phyloP scores from a whole-genome alignment of 2,113 vertebrate species.

The Amphilophus citrinellus region DNA sequence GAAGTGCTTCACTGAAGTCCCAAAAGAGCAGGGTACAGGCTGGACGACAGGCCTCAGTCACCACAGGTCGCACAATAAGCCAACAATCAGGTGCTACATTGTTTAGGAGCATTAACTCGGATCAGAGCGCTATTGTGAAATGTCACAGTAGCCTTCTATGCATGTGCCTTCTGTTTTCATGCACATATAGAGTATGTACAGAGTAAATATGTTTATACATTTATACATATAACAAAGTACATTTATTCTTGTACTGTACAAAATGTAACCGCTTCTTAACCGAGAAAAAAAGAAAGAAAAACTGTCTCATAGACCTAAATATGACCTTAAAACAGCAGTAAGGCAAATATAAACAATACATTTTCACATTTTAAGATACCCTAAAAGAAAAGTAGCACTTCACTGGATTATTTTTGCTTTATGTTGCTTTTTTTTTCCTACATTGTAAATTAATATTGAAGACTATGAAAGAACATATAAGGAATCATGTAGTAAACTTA shows the following conservation, averaged over 20 bases:
- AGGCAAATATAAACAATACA: neutral
- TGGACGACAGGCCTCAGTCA: constrained; percentile 30
- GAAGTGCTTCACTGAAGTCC: constrained; percentile 39
- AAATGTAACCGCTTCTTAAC: neutral
- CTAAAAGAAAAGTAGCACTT: no score
- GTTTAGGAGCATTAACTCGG: constrained; percentile 68
- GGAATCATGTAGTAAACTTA: no score
- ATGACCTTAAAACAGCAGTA: neutral
- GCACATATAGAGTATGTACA: neutral
- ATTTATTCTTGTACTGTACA: neutral
- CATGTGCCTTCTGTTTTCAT: constrained; percentile 1
- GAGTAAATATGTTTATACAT: neutral
- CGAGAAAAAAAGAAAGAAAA: neutral
- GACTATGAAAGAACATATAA: no score
- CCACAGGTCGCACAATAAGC: constrained; percentile 57
- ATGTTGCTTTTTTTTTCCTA: no score
- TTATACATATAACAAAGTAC: neutral
- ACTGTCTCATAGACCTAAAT: neutral
- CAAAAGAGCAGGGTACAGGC: constrained; percentile 25
- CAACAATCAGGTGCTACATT: constrained; percentile 77
- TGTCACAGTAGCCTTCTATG: constrained; percentile 44
- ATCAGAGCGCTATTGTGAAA: constrained; percentile 70
- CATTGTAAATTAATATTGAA: no score
- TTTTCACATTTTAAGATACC: neutral
- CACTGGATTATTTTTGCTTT: no score